These are phyloP conservation scores for Deilephila porcellus DNA, from an alignment of 2,888 invertebrate species.

Conservation along the genomic window DNA sequence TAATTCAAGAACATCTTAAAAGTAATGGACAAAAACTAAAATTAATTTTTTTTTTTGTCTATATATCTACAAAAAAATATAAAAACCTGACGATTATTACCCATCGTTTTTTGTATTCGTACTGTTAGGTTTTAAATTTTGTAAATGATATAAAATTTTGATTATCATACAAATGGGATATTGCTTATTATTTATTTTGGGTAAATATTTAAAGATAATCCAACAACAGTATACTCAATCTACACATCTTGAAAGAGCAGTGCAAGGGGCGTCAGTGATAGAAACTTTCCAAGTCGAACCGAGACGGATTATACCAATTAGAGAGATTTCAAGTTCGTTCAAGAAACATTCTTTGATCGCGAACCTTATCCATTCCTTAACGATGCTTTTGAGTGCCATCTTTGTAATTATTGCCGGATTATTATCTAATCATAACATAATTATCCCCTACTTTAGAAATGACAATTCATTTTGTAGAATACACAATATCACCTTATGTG, in stretches of 20 bases:
- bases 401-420: constrained; percentile 44
- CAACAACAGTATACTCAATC: constrained; percentile 37
- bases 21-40: too few species aligned
- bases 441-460: constrained; percentile 1
- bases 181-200: not conserved
- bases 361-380: constrained; percentile 50
- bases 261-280: constrained; percentile 51
- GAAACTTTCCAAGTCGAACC: constrained; percentile 47
- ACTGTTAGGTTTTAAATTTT: too few species aligned
- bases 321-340: constrained; percentile 65
- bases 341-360: constrained; percentile 64
- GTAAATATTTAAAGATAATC: constrained; percentile 30
- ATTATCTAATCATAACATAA: constrained; percentile 12
- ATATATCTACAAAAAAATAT: not conserved
- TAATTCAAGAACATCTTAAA: too few species aligned
- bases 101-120: too few species aligned
- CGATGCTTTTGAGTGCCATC: constrained; percentile 41
- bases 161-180: too few species aligned
- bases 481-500: not conserved
- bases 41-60: too few species aligned
- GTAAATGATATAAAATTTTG: too few species aligned
- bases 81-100: too few species aligned
- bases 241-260: constrained; percentile 38
- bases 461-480: not conserved
- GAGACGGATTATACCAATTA: constrained; percentile 76